Evolutionary conservation across 2,888 invertebrate genomes (phyloP).

Genomic region (Athrips mouffetella): DNA sequence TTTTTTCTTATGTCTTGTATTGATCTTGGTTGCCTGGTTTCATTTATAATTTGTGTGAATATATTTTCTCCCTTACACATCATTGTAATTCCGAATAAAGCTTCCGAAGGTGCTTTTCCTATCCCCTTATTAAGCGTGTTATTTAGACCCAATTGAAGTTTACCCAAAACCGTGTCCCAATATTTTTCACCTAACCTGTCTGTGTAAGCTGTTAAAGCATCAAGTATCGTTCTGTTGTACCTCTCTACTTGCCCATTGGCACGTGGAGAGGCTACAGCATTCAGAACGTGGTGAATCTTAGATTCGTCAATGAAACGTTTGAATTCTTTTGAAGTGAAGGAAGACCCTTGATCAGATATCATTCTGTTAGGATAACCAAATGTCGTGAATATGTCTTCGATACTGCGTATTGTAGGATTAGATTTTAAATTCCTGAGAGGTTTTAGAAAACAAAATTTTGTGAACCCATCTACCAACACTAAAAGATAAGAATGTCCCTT

Average conservation of each 20-base stretch:
- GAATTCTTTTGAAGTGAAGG: slow-evolving; percentile 12
- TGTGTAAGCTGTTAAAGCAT: slow-evolving; percentile 7
- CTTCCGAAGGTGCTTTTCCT: too few relatives aligned
- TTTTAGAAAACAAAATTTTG: slow-evolving; percentile 8
- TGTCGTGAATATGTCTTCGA: slow-evolving; percentile 4
- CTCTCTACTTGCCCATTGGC: slow-evolving; percentile 15
- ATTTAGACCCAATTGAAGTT: too few relatives aligned
- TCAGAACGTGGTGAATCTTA: slow-evolving; percentile 20
- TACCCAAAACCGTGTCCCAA: slow-evolving; percentile 20
- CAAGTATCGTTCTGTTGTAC: slow-evolving; percentile 16
- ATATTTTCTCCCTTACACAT: too few relatives aligned
- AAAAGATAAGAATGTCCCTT: slow-evolving; percentile 22
- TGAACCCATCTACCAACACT: slow-evolving; percentile 1
- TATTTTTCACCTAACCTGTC: background rate
- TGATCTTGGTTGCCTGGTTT: too few relatives aligned
- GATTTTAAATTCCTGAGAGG: slow-evolving; percentile 7
- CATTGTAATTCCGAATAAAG: too few relatives aligned
- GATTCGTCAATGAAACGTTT: slow-evolving; percentile 1
- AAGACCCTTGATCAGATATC: slow-evolving; percentile 7
- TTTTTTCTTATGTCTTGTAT: too few relatives aligned
- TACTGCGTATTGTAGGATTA: background rate
- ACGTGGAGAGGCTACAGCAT: slow-evolving; percentile 16
- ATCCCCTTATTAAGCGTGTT: too few relatives aligned
- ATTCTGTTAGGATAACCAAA: slow-evolving; percentile 9
- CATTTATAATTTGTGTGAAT: too few relatives aligned